Conservation (phyloP, 2,888 invertebrate genomes). For the Synergus laeviventris region DNA sequence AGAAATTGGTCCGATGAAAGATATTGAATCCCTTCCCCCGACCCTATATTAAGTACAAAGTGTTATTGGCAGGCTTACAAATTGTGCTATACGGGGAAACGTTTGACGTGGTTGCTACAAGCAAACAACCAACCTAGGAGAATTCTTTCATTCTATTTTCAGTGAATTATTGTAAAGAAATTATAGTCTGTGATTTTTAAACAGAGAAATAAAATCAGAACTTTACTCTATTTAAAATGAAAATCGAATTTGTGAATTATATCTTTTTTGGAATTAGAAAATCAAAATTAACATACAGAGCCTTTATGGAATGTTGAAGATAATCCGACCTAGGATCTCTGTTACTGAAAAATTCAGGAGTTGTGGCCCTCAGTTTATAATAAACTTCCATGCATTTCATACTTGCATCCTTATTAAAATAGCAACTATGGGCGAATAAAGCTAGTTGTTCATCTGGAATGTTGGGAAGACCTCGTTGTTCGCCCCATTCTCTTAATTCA, state of each 20-base stretch:
- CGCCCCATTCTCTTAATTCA: conserved; percentile 61
- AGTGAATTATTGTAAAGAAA: neutral
- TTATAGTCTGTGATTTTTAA: neutral
- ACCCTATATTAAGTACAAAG: conserved; percentile 49
- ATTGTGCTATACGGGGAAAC: conserved; percentile 46
- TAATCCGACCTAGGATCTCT: conserved; percentile 76
- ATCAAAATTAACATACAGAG: conserved; percentile 78
- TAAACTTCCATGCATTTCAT: conserved; percentile 82
- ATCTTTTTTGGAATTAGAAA: neutral
- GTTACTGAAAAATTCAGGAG: conserved; percentile 82
- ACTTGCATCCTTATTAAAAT: conserved; percentile 79
- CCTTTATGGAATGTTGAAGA: conserved; percentile 69
- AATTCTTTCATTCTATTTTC: neutral
- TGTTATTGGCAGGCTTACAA: conserved; percentile 59
- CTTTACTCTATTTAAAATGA: no score
- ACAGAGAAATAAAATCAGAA: neutral
- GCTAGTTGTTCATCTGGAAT: conserved; percentile 80
- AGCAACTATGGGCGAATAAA: conserved; percentile 82
- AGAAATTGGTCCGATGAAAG: neutral
- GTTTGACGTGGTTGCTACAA: neutral
- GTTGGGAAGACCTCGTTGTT: conserved; percentile 54
- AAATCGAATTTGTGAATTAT: no score
- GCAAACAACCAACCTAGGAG: neutral
- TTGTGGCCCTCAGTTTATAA: conserved; percentile 79
- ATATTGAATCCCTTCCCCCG: neutral